phyloP scores from a whole-genome alignment of 2,113 vertebrate genomes.

The Campylomormyrus tamandua region DNA sequence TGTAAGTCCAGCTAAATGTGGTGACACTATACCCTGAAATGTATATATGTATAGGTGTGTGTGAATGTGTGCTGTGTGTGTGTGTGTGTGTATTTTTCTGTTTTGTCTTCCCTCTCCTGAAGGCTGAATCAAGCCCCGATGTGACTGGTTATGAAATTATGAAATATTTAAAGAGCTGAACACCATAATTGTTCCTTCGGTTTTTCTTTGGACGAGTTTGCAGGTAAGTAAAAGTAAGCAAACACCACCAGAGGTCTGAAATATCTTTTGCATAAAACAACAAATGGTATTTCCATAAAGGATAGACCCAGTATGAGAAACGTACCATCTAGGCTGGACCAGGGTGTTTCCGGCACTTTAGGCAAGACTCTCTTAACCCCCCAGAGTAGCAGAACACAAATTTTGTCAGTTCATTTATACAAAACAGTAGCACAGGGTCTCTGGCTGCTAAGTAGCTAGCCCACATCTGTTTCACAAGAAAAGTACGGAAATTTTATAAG shows the following conservation, averaged over 20 bases:
- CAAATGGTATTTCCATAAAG: background rate
- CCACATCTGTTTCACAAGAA: background rate
- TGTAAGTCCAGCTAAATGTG: background rate
- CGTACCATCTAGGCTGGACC: background rate
- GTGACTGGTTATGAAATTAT: background rate
- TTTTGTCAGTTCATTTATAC: background rate
- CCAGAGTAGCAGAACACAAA: background rate
- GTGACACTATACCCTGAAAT: background rate
- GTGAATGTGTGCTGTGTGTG: background rate
- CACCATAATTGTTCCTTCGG: background rate
- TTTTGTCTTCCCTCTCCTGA: background rate
- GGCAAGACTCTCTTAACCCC: background rate
- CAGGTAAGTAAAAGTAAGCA: background rate
- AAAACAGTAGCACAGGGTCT: background rate
- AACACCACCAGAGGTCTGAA: background rate
- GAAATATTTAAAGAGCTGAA: background rate
- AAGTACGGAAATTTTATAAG: background rate
- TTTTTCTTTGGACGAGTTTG: background rate
- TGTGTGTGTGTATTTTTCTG: background rate
- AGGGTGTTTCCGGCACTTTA: background rate
- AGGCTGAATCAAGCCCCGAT: background rate
- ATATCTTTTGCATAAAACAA: background rate
- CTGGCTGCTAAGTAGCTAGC: background rate
- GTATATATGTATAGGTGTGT: background rate
- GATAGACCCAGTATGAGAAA: background rate